phyloP scores from a whole-genome alignment of 1,140 invertebrate genomes.

The Oncopodura yosiiana region DNA sequence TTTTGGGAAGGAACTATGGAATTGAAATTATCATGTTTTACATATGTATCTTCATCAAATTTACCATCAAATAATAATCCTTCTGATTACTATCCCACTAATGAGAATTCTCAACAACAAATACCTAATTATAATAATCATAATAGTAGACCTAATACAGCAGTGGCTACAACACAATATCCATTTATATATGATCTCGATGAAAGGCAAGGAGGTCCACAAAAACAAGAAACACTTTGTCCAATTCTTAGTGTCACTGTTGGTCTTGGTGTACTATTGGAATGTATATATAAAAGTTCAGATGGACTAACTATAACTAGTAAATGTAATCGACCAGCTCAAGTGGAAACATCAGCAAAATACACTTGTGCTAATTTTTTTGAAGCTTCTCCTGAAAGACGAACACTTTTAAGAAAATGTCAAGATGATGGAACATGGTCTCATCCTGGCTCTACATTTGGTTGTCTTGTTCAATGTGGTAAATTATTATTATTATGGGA shows the following conservation, averaged over 20 bases:
- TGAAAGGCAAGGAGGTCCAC: not conserved
- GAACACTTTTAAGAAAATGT: slow-evolving; percentile 20
- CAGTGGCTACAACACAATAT: not conserved
- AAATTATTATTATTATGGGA: too few relatives aligned
- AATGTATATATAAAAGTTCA: not conserved
- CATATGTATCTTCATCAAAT: not conserved
- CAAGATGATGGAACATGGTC: slow-evolving; percentile 22
- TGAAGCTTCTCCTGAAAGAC: slow-evolving; percentile 3
- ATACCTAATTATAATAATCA: too few relatives aligned
- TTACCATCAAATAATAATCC: not conserved
- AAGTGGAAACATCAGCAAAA: slow-evolving; percentile 15
- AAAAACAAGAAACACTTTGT: not conserved
- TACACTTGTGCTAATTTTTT: slow-evolving; percentile 17
- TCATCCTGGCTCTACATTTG: slow-evolving; percentile 4
- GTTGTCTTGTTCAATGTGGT: slow-evolving; percentile 19
- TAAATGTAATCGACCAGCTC: not conserved
- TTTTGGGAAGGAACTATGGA: slow-evolving; percentile 4
- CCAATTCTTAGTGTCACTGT: not conserved
- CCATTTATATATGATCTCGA: slow-evolving; percentile 4
- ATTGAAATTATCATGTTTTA: not conserved
- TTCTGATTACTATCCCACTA: not conserved
- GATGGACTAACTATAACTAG: too few relatives aligned
- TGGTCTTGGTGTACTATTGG: not conserved
- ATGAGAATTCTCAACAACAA: too few relatives aligned
- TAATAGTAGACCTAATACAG: too few relatives aligned